Evolutionary conservation across 2,888 invertebrate genomes (phyloP).

Genomic region (Cryptus viduatorius): DNA sequence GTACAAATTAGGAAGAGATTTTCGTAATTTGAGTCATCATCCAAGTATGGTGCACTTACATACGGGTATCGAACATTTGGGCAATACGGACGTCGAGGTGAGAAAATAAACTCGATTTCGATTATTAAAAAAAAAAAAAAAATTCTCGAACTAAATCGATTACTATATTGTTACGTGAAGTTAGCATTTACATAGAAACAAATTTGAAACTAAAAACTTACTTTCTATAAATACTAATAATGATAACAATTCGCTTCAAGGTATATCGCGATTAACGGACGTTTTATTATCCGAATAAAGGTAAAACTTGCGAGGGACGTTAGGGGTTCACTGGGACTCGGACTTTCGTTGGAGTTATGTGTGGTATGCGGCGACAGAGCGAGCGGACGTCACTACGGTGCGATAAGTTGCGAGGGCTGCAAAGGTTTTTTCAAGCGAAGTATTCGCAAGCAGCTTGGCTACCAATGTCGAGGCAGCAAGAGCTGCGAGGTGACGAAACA

Average conservation of each 20-base stretch:
- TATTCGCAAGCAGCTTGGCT: conserved; percentile 98
- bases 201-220: not conserved
- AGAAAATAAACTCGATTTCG: conserved; percentile 16
- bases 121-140: not conserved
- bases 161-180: not conserved
- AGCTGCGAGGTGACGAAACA: conserved; percentile 99
- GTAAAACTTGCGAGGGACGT: conserved; percentile 83
- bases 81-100: conserved; percentile 82
- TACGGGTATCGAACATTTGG: conserved; percentile 81
- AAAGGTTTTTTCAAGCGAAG: conserved; percentile 99
- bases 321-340: conserved; percentile 84
- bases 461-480: conserved; percentile 97
- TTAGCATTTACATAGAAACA: not conserved
- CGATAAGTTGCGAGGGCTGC: conserved; percentile 97
- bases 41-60: conserved; percentile 81
- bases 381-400: conserved; percentile 97
- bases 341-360: conserved; percentile 93
- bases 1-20: conserved; percentile 80
- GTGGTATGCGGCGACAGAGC: conserved; percentile 98
- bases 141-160: not conserved
- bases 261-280: not conserved
- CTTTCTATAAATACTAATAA: not conserved
- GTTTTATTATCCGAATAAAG: conserved; percentile 69
- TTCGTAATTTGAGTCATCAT: conserved; percentile 79
- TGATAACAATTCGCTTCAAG: not conserved